Base-by-base conservation (phyloP, 2,797 vertebrate genomes). In the Dicrostonyx torquatus region DNA sequence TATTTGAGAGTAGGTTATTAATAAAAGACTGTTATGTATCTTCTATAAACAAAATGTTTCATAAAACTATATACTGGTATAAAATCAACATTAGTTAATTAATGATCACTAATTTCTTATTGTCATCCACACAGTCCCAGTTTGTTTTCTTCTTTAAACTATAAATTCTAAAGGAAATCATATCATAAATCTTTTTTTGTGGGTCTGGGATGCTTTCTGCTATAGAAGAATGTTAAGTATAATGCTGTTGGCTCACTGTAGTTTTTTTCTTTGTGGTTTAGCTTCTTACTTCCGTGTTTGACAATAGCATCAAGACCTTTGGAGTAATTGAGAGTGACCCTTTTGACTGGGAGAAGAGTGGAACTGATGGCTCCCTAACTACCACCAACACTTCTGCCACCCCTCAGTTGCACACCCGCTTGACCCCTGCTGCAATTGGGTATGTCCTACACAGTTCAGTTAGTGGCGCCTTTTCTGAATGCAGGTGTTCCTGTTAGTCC, bases 261-360 rank as follows among this genome's bases (percentile, higher is more conserved):
- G 37, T 17, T 50, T 85, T 24, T 40, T 86, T 94, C 31, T 89
- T 95, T 95, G 48, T 95, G 93, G 92, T 98, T 97, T 98, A 99
- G 99, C 99, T 99, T 98, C 98, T 99, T 97, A 99, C 99, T 99
- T 99, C 99, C 1, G 99, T 99, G 94, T 99, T 99, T 98, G 99
- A 99, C 98, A 99, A 99, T 95, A 99, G 99, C 98, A 99, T 99
- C 99, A 99, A 99, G 98, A 99, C 98, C 0, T 99, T 99, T 97
- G 99, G 99, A 17, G 99, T 99, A 22, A 98, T 99, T 97, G 99
- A 99, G 97, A 99, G 99, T 34, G 99, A 99, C 93, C 99, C 99
- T 9, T 99, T 99, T 77, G 99, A 99, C 98, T 99, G 99, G 99
- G 99, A 99, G 98, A 99, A 99, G 97, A 99, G 99, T 60, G 98